Evolutionary conservation across 2,797 vertebrate species (phyloP).

Genomic region (Diplodus sargus): DNA sequence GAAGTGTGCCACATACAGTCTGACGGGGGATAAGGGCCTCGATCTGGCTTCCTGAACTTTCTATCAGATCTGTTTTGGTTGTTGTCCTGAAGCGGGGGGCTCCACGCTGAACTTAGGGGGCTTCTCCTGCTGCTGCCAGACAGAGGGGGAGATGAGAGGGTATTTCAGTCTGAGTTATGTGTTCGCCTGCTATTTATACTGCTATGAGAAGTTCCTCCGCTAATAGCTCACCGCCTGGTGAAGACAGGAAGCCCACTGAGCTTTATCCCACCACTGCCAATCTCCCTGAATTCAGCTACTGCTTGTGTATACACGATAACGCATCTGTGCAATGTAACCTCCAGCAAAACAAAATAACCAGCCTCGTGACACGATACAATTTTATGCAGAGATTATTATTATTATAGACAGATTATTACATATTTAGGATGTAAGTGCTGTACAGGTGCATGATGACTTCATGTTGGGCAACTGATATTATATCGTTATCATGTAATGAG

Average conservation of each 20-base stretch:
- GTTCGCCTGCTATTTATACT: constrained; percentile 79
- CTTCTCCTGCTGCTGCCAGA: constrained; percentile 47
- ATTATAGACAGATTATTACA: neutral
- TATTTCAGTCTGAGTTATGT: constrained; percentile 77
- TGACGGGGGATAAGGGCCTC: neutral
- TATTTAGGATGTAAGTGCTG: neutral
- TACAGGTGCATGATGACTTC: neutral
- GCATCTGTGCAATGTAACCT: neutral
- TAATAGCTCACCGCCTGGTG: constrained; percentile 73
- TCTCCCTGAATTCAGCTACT: constrained; percentile 34
- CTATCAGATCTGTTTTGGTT: constrained; percentile 13
- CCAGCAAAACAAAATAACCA: neutral
- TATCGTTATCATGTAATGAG: no score
- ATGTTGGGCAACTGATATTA: no score
- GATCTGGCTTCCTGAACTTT: constrained; percentile 13
- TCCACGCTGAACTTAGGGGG: constrained; percentile 33
- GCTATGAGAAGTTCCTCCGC: constrained; percentile 67
- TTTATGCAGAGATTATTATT: neutral
- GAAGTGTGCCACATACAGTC: constrained; percentile 30
- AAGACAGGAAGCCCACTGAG: constrained; percentile 65
- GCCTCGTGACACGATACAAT: neutral
- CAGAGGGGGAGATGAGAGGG: constrained; percentile 56
- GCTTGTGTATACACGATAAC: neutral
- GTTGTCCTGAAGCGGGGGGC: constrained; percentile 31
- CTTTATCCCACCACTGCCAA: constrained; percentile 47